Evolutionary conservation across 2,113 vertebrate genomes (phyloP).

Genomic region (Atractosteus spatula): DNA sequence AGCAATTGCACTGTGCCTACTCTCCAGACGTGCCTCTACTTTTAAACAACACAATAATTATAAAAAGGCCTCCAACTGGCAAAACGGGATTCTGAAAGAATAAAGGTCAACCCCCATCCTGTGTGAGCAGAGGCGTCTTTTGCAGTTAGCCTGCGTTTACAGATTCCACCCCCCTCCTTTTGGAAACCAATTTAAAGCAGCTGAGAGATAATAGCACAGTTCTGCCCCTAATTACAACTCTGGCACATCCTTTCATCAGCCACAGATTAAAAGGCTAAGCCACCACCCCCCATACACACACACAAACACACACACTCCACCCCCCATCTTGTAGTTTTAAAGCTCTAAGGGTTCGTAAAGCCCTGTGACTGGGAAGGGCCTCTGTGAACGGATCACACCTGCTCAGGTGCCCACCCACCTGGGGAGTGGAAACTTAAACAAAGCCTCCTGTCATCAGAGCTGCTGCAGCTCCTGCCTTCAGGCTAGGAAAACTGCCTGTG

Average conservation of each 20-base stretch:
- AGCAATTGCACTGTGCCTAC: no score
- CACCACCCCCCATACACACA: background rate
- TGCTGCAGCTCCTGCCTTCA: background rate
- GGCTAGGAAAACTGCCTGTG: constrained; percentile 21
- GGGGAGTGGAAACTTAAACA: constrained; percentile 61
- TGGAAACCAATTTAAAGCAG: no score
- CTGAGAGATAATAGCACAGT: no score
- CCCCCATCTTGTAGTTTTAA: constrained; percentile 10
- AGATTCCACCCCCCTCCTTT: constrained; percentile 14
- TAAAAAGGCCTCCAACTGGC: no score
- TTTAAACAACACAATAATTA: no score
- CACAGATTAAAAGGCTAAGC: background rate
- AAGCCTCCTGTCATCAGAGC: constrained; percentile 30
- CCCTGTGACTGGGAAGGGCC: constrained; percentile 22
- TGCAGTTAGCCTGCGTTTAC: constrained; percentile 36
- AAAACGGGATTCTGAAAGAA: no score
- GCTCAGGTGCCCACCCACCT: constrained; percentile 56
- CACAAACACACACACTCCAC: background rate
- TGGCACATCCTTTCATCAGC: background rate
- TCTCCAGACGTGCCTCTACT: no score
- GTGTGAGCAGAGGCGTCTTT: no score
- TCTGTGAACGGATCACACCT: constrained; percentile 41
- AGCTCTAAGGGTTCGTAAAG: constrained; percentile 32
- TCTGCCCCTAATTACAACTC: background rate
- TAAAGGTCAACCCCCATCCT: no score